phyloP scores from a whole-genome alignment of 1,140 invertebrate species.

The Bombus ignitus region DNA sequence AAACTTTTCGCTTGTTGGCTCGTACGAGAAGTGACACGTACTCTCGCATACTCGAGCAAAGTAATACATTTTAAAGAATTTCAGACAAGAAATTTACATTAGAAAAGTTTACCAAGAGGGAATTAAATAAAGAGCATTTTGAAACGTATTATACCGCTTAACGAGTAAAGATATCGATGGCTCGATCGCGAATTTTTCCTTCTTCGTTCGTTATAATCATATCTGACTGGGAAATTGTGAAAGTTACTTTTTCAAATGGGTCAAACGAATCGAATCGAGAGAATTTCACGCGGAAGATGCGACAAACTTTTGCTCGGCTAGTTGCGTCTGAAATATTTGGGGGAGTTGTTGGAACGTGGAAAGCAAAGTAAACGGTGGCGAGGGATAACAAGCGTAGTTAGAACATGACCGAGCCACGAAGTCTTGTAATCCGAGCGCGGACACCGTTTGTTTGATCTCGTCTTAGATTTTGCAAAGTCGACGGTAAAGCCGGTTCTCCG shows the following conservation, averaged over 20 bases:
- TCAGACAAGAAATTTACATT: slow-evolving; percentile 51
- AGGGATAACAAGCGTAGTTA: slow-evolving; percentile 32
- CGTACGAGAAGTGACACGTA: slow-evolving; percentile 59
- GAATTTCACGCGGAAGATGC: background rate
- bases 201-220: background rate
- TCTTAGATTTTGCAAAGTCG: slow-evolving; percentile 62
- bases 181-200: background rate
- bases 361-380: background rate
- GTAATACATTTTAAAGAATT: slow-evolving; percentile 62
- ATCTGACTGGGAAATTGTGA: background rate
- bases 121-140: slow-evolving; percentile 45
- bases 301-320: background rate
- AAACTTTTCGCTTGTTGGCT: slow-evolving; percentile 57
- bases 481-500: slow-evolving; percentile 48
- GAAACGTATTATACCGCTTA: background rate
- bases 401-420: slow-evolving; percentile 27
- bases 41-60: slow-evolving; percentile 51
- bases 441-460: slow-evolving; percentile 59
- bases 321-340: background rate
- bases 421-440: slow-evolving; percentile 46
- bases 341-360: background rate
- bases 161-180: background rate
- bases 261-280: too few species aligned
- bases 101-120: slow-evolving; percentile 47
- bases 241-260: background rate